Evolutionary conservation across 2,797 vertebrate species (phyloP), one percentile per base, ranked within the genome.

Genomic region (Acanthis flammea): DNA sequence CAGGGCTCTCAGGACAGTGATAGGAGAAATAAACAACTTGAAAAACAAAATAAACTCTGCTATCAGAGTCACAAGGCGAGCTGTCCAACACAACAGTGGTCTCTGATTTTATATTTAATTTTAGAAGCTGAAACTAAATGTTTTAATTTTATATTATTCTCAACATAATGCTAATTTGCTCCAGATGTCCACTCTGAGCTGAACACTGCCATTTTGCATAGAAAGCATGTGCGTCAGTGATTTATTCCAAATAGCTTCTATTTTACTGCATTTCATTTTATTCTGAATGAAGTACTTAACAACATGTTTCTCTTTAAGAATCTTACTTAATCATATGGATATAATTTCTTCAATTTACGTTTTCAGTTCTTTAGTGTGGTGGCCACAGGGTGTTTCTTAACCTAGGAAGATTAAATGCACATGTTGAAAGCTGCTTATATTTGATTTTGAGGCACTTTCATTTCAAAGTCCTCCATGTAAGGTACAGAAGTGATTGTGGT

Each of bases 181-280:
- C 97, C 97, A 98, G 97, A 96, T 94, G 51, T 89, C 85, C 57
- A 61, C 89, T 80, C 47, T 0, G 80, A 86, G 88, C 42, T 33
- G 75, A 94, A 67, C 2, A 8, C 37, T 96, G 66, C 94, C 96
- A 97, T 98, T 97, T 95, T 80, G 97, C 96, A 92, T 98, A 98
- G 98, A 98, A 98, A 98, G 98, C 98, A 98, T 98, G 98, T 98
- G 98, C 98, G 98, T 98, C 98, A 98, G 98, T 98, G 98, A 98
- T 98, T 97, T 98, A 98, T 98, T 98, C 98, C 97, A 97, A 98
- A 98, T 98, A 97, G 94, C 96, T 97, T 95, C 96, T 93, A 67
- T 97, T 97, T 97, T 96, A 92, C 98, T 98, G 98, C 96, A 96
- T 98, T 98, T 98, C 97, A 98, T 98, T 98, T 97, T 68, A 97